These are phyloP conservation scores for Mohoua ochrocephala DNA, from an alignment of 2,113 vertebrate genomes.

Conservation along the genomic window DNA sequence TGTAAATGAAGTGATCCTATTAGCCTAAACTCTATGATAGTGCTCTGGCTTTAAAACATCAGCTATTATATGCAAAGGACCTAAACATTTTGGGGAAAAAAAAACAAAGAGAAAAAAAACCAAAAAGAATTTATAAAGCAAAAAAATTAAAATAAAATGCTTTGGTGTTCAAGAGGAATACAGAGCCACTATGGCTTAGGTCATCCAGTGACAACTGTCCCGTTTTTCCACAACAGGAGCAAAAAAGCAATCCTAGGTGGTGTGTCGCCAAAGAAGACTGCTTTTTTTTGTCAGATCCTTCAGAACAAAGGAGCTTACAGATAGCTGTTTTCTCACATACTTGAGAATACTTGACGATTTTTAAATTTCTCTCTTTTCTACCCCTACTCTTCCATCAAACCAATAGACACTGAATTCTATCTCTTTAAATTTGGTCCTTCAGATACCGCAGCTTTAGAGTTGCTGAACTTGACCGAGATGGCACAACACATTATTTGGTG, in stretches of 20 bases:
- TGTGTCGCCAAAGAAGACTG: neutral
- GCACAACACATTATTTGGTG: neutral
- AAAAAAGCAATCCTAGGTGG: neutral
- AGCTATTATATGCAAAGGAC: neutral
- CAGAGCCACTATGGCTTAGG: neutral
- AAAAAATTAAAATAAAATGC: neutral
- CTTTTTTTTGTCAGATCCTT: conserved; percentile 34
- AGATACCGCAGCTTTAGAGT: neutral
- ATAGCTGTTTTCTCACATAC: conserved; percentile 39
- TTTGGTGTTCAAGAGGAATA: neutral
- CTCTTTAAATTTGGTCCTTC: neutral
- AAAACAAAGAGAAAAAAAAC: fast-evolving
- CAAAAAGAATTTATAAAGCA: fast-evolving
- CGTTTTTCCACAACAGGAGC: neutral
- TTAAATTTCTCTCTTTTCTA: neutral
- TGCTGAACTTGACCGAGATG: neutral
- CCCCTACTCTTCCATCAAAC: neutral
- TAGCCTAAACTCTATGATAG: neutral
- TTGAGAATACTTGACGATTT: neutral
- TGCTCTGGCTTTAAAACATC: neutral
- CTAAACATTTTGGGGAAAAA: fast-evolving
- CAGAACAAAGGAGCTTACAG: conserved; percentile 8
- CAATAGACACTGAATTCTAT: neutral
- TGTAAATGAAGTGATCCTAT: neutral
- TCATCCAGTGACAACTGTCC: neutral